Base-by-base conservation (phyloP, 2,113 vertebrate genomes). In the Hymenochirus boettgeri region DNA sequence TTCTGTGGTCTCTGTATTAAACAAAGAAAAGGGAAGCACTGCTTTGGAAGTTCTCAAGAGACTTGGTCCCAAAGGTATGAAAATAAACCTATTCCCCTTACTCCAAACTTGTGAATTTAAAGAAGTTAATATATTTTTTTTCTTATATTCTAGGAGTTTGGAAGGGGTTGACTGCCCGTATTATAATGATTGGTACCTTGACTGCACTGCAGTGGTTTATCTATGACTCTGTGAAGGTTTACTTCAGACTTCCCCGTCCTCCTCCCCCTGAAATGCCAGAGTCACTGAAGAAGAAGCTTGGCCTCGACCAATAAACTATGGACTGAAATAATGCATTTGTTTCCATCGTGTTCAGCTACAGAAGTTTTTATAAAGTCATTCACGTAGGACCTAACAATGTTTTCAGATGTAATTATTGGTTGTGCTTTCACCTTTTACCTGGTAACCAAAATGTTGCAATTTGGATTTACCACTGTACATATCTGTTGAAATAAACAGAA, bases 171-270 rank as follows among this genome's bases (percentile, higher is more conserved):
- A 79, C 97, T 4, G 96, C 96, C 54, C 93, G 95, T 86, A 99
- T 99, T 84, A 99, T 99, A 76, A 99, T 99, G 96, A 99, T 99
- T n/a, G 96, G 96, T 77, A 99, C 95, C 4, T 82, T 99, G 77
- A 99, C 96, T 17, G 96, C 96, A 50, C 86, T 99, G 67, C 96
- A 99, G 88, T 99, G 96, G 96, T 99, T 99, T 87, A 99, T 99
- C 87, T 99, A 99, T 2, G 96, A 99, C 79, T 99, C 96, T 0
- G 96, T 99, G 69, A 97, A 99, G 88, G 95, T 99, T 51, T 99
- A 96, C 85, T 99, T 98, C 88, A 92, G 93, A 72, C 91, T 99
- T 74, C 94, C 96, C 74, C 94, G 95, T 31, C 96, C 96, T 33
- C 96, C 95, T 89, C 95, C 96, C 57, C 96, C 96, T 1, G 96